Conservation (phyloP, 2,113 vertebrate genomes). For the Hystrix brachyura region DNA sequence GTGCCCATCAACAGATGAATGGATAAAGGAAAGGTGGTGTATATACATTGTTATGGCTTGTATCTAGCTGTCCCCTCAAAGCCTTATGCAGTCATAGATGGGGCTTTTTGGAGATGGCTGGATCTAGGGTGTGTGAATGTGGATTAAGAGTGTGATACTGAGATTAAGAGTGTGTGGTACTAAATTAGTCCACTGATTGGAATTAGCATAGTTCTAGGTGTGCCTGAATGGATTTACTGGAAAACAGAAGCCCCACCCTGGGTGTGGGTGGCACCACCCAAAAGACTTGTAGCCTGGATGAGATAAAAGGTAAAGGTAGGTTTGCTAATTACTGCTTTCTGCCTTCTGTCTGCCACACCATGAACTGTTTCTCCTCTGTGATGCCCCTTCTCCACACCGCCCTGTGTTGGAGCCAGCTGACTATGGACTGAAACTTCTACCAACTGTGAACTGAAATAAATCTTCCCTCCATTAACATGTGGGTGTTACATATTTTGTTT, state of each 20-base stretch:
- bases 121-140: too few relatives aligned
- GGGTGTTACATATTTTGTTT: background rate
- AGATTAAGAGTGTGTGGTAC: too few relatives aligned
- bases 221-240: too few relatives aligned
- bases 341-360: background rate
- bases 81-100: too few relatives aligned
- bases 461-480: background rate
- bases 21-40: too few relatives aligned
- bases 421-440: background rate
- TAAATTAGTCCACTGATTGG: too few relatives aligned
- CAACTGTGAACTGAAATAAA: background rate
- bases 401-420: background rate
- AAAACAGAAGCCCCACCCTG: background rate
- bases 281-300: background rate
- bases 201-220: too few relatives aligned
- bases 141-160: too few relatives aligned
- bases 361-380: background rate
- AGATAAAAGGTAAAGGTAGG: background rate
- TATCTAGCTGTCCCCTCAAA: too few relatives aligned
- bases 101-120: too few relatives aligned
- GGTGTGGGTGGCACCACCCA: background rate
- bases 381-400: background rate
- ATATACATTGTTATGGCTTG: too few relatives aligned
- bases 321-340: background rate
- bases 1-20: too few relatives aligned